These are phyloP conservation scores for Cotesia typhae DNA, from an alignment of 1,140 invertebrate species.

Conservation along the genomic window DNA sequence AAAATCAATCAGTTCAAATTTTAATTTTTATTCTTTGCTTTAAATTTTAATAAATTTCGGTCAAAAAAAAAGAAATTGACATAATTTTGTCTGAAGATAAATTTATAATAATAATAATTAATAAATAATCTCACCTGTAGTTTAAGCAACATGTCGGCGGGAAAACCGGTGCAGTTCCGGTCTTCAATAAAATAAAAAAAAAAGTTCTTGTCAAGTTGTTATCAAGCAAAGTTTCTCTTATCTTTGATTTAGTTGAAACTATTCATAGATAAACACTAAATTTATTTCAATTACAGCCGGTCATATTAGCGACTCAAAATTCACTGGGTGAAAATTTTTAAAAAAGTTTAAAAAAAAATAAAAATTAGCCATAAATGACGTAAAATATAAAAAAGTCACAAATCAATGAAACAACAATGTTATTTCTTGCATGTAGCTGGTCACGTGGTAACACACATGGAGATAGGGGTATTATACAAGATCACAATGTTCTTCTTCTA, in stretches of 20 bases:
- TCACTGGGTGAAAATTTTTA: neutral
- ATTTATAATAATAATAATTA: too few species aligned
- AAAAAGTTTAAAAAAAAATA: neutral
- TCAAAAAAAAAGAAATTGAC: too few species aligned
- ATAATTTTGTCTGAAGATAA: too few species aligned
- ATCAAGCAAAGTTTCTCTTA: neutral
- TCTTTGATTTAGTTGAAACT: neutral
- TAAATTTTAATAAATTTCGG: too few species aligned
- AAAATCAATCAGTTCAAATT: too few species aligned
- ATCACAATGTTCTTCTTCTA: constrained; percentile 6
- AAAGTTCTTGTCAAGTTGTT: neutral
- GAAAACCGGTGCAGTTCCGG: constrained; percentile 15
- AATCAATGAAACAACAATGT: too few species aligned
- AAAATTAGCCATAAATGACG: neutral
- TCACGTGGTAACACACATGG: constrained; percentile 29
- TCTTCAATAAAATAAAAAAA: neutral
- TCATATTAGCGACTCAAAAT: too few species aligned
- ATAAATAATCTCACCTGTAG: constrained; percentile 2
- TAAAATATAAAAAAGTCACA: neutral
- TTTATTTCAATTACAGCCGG: too few species aligned
- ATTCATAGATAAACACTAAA: neutral
- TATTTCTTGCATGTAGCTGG: neutral
- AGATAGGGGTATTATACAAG: neutral
- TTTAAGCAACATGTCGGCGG: constrained; percentile 11
- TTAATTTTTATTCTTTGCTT: too few species aligned